A percentile compares a stretch with the other conserved stretches of the same genome.
Conservation (phyloP, 2,113 vertebrate genomes). For the Nansenia antarctica region DNA sequence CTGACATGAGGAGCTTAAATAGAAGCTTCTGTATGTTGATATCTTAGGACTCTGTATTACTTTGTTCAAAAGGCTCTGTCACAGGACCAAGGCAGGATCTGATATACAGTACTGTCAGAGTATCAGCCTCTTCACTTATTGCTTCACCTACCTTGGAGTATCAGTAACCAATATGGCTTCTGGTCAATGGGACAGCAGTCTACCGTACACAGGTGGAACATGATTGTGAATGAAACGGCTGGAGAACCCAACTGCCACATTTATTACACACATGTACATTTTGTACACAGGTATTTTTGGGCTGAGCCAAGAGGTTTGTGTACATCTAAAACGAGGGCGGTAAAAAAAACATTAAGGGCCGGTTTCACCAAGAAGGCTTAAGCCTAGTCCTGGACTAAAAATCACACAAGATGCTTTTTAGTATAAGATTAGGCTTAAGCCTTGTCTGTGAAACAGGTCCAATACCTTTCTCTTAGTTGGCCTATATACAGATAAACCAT, state of each 20-base stretch:
- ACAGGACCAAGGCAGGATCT: background rate
- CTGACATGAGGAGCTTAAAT: background rate
- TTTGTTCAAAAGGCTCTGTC: background rate
- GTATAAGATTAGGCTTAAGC: no score
- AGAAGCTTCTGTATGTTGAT: background rate
- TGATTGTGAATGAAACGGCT: background rate
- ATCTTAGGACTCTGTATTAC: no score
- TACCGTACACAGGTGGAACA: background rate
- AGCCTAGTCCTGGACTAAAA: no score
- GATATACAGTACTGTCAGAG: background rate
- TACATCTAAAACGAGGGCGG: slow-evolving; percentile 38
- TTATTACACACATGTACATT: background rate
- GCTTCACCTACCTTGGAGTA: background rate
- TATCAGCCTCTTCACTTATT: background rate
- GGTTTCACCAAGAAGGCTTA: no score
- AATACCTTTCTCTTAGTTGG: slow-evolving; percentile 5
- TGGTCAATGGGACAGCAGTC: no score
- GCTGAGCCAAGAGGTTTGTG: no score
- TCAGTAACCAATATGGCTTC: no score
- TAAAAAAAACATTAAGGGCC: slow-evolving; percentile 6
- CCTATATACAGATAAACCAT: slow-evolving; percentile 3
- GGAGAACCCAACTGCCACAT: background rate
- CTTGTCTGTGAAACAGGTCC: no score
- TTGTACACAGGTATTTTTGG: background rate
- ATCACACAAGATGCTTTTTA: no score